Evolutionary conservation across 2,797 vertebrate species (phyloP), one percentile per base, ranked within the genome.

Genomic region (Champsocephalus gunnari): DNA sequence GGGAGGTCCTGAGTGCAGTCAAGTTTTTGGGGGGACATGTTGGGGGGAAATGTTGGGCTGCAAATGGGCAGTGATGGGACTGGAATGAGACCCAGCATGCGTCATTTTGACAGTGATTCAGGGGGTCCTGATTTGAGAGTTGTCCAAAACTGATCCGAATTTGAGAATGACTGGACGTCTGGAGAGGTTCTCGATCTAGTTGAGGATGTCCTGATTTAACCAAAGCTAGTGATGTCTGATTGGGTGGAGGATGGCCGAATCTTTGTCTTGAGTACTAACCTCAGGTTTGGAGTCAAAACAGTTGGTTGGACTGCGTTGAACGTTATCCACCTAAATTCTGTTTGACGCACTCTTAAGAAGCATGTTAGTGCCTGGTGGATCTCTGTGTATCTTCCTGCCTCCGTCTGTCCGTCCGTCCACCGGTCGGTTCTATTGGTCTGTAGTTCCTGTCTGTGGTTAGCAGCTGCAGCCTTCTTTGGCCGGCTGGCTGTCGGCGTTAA

Each of bases 381-480:
- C 58, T 69, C 54, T 79, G 72, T 19, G 56, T 51, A 28, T 74
- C 38, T 54, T 57, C 73, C 41, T 65, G 49, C 57, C 62, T 81
- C 51, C 32, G 19, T 64, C 68, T 47, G 60, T 72, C 60, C 2
- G 34, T 38, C 34, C 34, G 34, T 38, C 34, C 34, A 38, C 34
- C 34, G 6, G 34, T 38, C 34, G 9, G 48, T 66, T 4, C 16
- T 60, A 34, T 43, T 51, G 56, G 53, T 73, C 49, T 75, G 84
- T 66, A 45, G 63, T 64, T 77, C 64, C 73, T 70, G 77, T 76
- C 77, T 32, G 72, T 14, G 93, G 96, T 95, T 98, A 99, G 95
- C 98, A 99, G 95, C 97, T 96, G 69, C 98, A 99, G 93, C 97
- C 97, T 92, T 99, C 98, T 87, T 96, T 97, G 88, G 96, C 95